Evolutionary conservation across 2,113 vertebrate genomes (phyloP).

Genomic region (Chaetodon trifascialis): DNA sequence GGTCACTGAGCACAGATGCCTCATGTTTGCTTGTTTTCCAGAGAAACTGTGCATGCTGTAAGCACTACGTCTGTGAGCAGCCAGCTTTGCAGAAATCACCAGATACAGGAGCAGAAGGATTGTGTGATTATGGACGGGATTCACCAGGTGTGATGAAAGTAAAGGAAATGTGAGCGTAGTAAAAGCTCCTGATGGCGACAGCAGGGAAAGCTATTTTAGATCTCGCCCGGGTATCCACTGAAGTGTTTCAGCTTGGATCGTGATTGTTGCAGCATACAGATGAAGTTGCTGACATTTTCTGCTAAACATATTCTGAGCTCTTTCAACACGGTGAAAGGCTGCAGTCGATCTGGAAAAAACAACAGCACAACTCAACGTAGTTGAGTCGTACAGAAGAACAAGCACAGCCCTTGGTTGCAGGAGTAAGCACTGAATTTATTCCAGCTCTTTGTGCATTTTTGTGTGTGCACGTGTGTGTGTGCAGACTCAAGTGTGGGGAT

Average conservation of each 20-base stretch:
- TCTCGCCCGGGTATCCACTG: background rate
- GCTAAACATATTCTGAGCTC: background rate
- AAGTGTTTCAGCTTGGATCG: background rate
- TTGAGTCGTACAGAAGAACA: background rate
- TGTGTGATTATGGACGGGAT: background rate
- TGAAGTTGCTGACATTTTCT: conserved; percentile 18
- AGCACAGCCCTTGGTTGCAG: background rate
- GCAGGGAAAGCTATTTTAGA: background rate
- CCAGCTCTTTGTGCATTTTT: background rate
- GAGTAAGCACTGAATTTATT: background rate
- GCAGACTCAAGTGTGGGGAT: no score
- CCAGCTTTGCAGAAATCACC: conserved; percentile 27
- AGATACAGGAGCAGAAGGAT: conserved; percentile 19
- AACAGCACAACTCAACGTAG: background rate
- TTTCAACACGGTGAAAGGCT: background rate
- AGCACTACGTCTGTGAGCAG: conserved; percentile 17
- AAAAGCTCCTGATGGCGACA: background rate
- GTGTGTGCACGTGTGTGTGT: background rate
- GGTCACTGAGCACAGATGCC: conserved; percentile 46
- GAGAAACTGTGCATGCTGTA: conserved; percentile 30
- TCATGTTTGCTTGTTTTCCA: conserved; percentile 5
- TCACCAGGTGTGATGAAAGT: conserved; percentile 8
- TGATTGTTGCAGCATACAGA: conserved; percentile 2
- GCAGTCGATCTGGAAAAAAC: background rate
- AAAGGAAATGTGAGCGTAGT: conserved; percentile 17